These are phyloP conservation scores for Patiria pectinifera DNA, from an alignment of 53 echinoderm and acorn worm species.

Conservation along the genomic window DNA sequence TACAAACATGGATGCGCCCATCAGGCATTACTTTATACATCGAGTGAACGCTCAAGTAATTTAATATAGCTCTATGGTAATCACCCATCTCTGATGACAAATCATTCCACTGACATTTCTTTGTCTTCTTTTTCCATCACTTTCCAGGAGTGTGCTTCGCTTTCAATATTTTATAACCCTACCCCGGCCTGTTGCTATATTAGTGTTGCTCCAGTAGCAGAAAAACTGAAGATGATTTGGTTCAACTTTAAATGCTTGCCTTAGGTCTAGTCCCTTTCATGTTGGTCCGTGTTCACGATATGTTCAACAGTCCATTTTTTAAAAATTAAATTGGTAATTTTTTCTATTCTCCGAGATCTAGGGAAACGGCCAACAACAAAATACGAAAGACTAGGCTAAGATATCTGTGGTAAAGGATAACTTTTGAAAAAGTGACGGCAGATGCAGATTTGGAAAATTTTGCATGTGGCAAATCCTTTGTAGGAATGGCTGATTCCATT, in stretches of 20 bases:
- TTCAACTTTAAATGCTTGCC: conserved; percentile 32
- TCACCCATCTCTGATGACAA: neutral
- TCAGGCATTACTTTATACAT: too few species aligned
- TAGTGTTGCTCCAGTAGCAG: conserved; percentile 13
- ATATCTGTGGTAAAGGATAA: neutral
- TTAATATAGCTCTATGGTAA: neutral
- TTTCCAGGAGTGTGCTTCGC: conserved; percentile 41
- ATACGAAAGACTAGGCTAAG: neutral
- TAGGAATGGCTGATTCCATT: neutral
- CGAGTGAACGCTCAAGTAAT: too few species aligned
- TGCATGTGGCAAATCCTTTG: neutral
- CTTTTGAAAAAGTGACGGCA: neutral
- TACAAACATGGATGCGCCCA: too few species aligned
- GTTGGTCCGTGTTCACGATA: neutral
- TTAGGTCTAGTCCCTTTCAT: neutral
- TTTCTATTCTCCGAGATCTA: too few species aligned
- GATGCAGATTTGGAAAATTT: neutral
- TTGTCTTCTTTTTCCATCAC: neutral
- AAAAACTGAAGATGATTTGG: neutral
- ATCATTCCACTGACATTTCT: neutral
- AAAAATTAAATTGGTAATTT: too few species aligned
- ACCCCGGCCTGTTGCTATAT: conserved; percentile 6
- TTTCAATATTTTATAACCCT: conserved; percentile 10
- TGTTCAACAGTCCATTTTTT: neutral
- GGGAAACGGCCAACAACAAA: too few species aligned